phyloP scores from a whole-genome alignment of 2,113 vertebrate genomes.

The Oxygymnocypris stewartii region DNA sequence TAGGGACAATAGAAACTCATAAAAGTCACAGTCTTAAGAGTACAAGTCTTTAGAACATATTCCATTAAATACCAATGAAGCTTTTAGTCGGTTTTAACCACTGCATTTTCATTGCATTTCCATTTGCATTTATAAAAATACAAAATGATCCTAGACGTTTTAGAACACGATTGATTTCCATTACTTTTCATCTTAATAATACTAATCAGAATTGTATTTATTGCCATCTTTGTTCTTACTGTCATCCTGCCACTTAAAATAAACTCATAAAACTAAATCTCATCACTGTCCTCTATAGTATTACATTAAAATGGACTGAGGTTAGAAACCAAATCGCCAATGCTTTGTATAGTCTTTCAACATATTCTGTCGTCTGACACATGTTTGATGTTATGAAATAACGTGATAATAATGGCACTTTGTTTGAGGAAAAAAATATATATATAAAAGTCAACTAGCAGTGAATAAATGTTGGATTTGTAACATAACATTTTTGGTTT shows the following conservation, averaged over 20 bases:
- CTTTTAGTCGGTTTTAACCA: conserved; percentile 51
- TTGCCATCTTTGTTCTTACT: not conserved
- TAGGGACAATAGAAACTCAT: conserved; percentile 50
- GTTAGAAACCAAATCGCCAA: not conserved
- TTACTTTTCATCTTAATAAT: not conserved
- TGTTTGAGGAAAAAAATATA: not conserved
- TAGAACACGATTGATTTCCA: not conserved
- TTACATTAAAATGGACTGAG: not conserved
- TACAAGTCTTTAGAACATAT: conserved; percentile 47
- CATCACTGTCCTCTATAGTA: not conserved
- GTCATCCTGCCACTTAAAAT: not conserved
- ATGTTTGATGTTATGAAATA: not conserved
- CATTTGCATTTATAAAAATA: conserved; percentile 19
- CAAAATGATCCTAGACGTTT: not conserved
- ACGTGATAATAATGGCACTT: not conserved
- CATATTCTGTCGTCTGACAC: not conserved
- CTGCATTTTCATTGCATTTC: conserved; percentile 8
- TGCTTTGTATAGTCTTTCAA: not conserved
- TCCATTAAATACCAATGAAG: conserved; percentile 57
- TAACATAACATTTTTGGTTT: not conserved
- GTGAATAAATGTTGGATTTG: not conserved
- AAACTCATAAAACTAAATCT: not conserved
- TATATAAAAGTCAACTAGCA: not conserved
- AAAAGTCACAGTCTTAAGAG: conserved; percentile 48
- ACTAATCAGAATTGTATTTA: not conserved